Evolutionary conservation across 2,888 invertebrate genomes (phyloP).

Genomic region (Craniophora ligustri): DNA sequence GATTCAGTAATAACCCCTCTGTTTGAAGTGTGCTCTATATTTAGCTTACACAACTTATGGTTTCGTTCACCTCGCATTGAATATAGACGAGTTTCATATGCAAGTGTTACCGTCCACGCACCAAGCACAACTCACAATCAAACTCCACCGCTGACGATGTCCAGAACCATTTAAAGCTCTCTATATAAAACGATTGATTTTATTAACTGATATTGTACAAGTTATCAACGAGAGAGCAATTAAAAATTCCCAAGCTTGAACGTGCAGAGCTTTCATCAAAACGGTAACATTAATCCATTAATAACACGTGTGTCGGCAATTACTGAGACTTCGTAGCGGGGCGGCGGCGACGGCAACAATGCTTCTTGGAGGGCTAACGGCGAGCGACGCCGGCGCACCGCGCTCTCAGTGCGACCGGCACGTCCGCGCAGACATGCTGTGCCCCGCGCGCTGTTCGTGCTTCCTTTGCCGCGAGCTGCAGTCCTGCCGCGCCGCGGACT

Average conservation of each 20-base stretch:
- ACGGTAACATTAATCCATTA: slow-evolving; percentile 79
- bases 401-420: slow-evolving; percentile 80
- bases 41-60: slow-evolving; percentile 77
- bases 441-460: slow-evolving; percentile 92
- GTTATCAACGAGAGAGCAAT: slow-evolving; percentile 47
- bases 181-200: slow-evolving; percentile 43
- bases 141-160: slow-evolving; percentile 51
- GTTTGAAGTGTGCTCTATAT: slow-evolving; percentile 75
- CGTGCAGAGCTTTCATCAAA: slow-evolving; percentile 63
- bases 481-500: slow-evolving; percentile 88
- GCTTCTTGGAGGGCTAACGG: slow-evolving; percentile 67
- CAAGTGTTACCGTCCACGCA: slow-evolving; percentile 47
- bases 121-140: slow-evolving; percentile 16
- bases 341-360: slow-evolving; percentile 71
- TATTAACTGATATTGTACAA: slow-evolving; percentile 42
- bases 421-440: slow-evolving; percentile 89
- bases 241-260: slow-evolving; percentile 51
- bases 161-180: slow-evolving; percentile 57
- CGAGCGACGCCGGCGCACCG: slow-evolving; percentile 62
- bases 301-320: slow-evolving; percentile 68
- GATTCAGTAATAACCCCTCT: slow-evolving; percentile 69
- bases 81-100: slow-evolving; percentile 61
- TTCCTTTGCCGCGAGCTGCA: slow-evolving; percentile 92
- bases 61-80: slow-evolving; percentile 76
- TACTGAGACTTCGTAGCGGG: slow-evolving; percentile 61